phyloP scores from a whole-genome alignment of 2,113 vertebrate species.

The Colistium nudipinnis region DNA sequence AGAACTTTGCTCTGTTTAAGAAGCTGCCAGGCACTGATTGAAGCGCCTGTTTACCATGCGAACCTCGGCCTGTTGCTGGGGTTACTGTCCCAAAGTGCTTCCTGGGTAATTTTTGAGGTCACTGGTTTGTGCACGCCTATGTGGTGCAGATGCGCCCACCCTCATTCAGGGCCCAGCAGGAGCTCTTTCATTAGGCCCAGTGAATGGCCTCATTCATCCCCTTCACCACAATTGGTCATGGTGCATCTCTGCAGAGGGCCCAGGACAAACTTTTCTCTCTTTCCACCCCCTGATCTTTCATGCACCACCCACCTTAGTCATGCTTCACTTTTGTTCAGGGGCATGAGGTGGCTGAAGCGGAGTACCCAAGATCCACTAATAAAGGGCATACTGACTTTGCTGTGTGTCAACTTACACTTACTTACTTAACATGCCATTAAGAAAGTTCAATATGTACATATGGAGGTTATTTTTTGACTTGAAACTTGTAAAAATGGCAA shows the following conservation, averaged over 20 bases:
- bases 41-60: slow-evolving; percentile 81
- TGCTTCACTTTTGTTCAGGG: slow-evolving; percentile 68
- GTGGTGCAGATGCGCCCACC: slow-evolving; percentile 81
- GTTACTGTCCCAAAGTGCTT: slow-evolving; percentile 84
- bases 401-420: too few species aligned
- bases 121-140: slow-evolving; percentile 84
- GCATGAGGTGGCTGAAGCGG: slow-evolving; percentile 53
- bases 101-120: slow-evolving; percentile 86
- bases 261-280: slow-evolving; percentile 79
- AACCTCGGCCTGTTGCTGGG: slow-evolving; percentile 82
- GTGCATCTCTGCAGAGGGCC: slow-evolving; percentile 74
- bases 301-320: slow-evolving; percentile 77
- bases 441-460: background rate
- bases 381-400: slow-evolving; percentile 25
- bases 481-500: background rate
- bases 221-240: slow-evolving; percentile 81
- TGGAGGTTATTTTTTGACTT: background rate
- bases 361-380: slow-evolving; percentile 18
- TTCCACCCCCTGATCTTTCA: slow-evolving; percentile 65
- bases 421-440: background rate
- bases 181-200: slow-evolving; percentile 79
- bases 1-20: slow-evolving; percentile 71
- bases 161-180: slow-evolving; percentile 80
- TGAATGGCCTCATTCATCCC: slow-evolving; percentile 84
- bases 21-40: slow-evolving; percentile 77